Evolutionary conservation across 2,113 vertebrate genomes (phyloP), one percentile per base, ranked within the genome.

Genomic region (Rhynchopsitta pachyrhyncha): DNA sequence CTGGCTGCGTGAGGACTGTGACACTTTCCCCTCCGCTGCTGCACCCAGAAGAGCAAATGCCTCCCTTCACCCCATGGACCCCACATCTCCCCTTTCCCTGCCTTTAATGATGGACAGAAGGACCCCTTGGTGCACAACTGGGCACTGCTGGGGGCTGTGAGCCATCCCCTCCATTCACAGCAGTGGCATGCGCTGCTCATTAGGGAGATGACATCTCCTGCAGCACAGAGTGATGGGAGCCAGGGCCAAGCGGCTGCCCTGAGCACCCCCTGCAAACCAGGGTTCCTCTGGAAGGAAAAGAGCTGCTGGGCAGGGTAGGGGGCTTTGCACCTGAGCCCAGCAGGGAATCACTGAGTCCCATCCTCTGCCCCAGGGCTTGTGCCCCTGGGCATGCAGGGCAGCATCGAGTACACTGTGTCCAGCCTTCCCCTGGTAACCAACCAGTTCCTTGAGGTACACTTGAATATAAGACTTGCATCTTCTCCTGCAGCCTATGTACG

Each of bases 351-450:
- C 29, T 33, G 29, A 29, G 10, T 44, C 17, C 5, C 7, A 46
- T 63, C 47, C 37, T 88, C 92, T 97, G 19, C 28, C 35, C 4
- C 95, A 98, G 98, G 97, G 27, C 78, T 97, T 81, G 64, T 98
- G 44, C 91, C 95, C 1, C 90, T 98, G 91, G 96, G 96, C 7
- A 85, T 98, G 41, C 35, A 98, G 88, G 95, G 95, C 69, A 98
- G 97, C 7, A 78, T 96, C 55, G 98, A 98, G 64, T 94, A 95
- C 25, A 97, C 94, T 0, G 76, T 96, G 52, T 97, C 96, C 64
- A 98, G 97, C 81, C 96, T 98, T 14, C 91, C 96, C 1, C 84
- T 98, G 19, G 94, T 97, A 47, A 97, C 97, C 0, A 67, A 90
- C 20, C 97, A 97, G 59, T 93, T 98, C 82, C 95, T 98, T 0